Percentiles rank a stretch among this genome's conserved stretches.
These are phyloP conservation scores for Chymomyza caudatula DNA, from an alignment of 2,888 invertebrate genomes.

Conservation along the genomic window DNA sequence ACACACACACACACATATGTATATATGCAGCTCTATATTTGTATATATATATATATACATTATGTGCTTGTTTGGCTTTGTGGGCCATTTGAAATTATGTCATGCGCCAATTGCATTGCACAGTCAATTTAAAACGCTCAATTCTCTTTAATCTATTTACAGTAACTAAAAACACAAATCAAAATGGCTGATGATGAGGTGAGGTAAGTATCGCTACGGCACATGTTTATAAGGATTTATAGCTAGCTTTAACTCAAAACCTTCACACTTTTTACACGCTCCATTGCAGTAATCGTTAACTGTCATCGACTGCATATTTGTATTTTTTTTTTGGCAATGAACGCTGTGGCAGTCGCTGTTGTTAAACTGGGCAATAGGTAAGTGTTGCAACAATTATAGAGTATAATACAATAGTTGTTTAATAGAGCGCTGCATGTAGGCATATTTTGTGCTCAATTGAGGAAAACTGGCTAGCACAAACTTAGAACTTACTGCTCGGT, in stretches of 20 bases:
- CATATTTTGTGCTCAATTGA: too few relatives aligned
- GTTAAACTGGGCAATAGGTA: background rate
- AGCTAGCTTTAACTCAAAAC: background rate
- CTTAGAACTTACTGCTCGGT: too few relatives aligned
- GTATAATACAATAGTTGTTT: too few relatives aligned
- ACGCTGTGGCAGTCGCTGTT: background rate
- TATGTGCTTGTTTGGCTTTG: background rate
- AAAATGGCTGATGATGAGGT: slow-evolving; percentile 97
- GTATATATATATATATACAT: background rate
- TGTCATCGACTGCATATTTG: background rate
- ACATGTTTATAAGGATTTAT: too few relatives aligned
- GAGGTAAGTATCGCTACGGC: slow-evolving; percentile 83
- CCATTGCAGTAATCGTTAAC: background rate
- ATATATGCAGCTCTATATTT: background rate
- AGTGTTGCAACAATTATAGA: background rate
- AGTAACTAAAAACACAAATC: slow-evolving; percentile 76
- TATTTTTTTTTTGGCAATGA: too few relatives aligned
- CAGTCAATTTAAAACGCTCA: background rate
- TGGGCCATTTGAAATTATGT: background rate
- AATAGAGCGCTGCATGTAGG: too few relatives aligned
- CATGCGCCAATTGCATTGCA: background rate
- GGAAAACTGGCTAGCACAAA: too few relatives aligned
- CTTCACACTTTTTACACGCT: background rate
- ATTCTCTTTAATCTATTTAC: slow-evolving; percentile 34
- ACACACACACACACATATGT: background rate